Evolutionary conservation across 2,113 vertebrate species (phyloP), one percentile per base, ranked within the genome.

Genomic region (Blennius ocellaris): DNA sequence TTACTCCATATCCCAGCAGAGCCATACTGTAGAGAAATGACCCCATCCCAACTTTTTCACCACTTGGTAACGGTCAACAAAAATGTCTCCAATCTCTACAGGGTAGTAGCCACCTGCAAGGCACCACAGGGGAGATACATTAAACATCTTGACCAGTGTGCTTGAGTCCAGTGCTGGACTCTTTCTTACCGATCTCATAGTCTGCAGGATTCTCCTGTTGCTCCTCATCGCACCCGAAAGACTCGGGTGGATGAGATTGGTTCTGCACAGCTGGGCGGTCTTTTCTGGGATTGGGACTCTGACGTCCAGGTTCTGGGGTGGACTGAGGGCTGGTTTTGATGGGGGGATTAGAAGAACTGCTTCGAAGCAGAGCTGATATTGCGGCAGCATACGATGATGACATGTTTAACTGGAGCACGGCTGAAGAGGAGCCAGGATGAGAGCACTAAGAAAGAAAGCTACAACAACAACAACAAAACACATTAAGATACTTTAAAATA

Each of bases 21-120:
- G 87, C 93, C 93, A 93, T 1, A 93, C 93, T 3, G 92, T 93
- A 5, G 93, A 93, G 73, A 93, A 93, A 61, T 93, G 93, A 39
- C 93, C 93, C 93, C 93, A 93, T 78, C 93, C 93, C 65, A 93
- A 62, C 84, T 93, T 93, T 73, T 65, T 87, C 10, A 92, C 88
- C 59, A 93, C 93, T 72, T 93, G 92, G 71, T 93, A 93, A 40
- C 85, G 78, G 41, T 91, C 89, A 36, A 76, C 80, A 45, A 92
- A 93, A 43, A 92, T 78, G 62, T 93, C 93, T 75, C 88, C 92
- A 0, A 89, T 82, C 48, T 89, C 88, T n/a, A 93, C 89, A 0
- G 62, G 76, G 60, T 87, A 87, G 73, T 93, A 93, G 51, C 93
- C 93, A n/a, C 93, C 93, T 93, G 74, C 47, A 78, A 41, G 0